Base-by-base conservation (phyloP, 1,140 invertebrate species). In the Tetramorium alpestre region DNA sequence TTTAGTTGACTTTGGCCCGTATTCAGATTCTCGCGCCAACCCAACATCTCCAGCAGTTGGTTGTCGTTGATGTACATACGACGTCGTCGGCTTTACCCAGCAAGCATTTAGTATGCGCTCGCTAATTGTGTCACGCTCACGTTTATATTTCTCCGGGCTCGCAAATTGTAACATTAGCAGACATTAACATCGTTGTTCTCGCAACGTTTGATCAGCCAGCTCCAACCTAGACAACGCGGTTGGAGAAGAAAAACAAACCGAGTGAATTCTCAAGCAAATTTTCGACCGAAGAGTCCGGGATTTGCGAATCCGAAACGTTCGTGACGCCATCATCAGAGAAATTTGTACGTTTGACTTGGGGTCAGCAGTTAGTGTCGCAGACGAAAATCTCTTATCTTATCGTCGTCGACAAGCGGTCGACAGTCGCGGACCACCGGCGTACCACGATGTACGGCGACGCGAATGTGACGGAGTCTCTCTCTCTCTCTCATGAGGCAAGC, bases 1-100 rank as follows among this genome's bases (percentile, higher is more conserved):
- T 84, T 84, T 84, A 84, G 80, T 84, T 84, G 80, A 84, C 56
- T 84, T 84, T 84, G 80, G 80, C 80, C 69, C 67, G 51, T 54
- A 49, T 73, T 73, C 80, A 60, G 80, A 60, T 75, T 73, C 80
- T 11, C 49, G 33, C 51, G 5, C 10, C 22, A 22, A 13, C 44
- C 22, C 33, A n/a, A 47, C 41, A 62, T 73, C 67, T 58, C 28
- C 41, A 49, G 6, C 78, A 72, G 78, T 49, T 22, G 77, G 47
- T 70, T 49, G 62, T 28, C 62, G 44, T 49, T 78, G 76, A 80
- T 11, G 62, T 54, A 69, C 28, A 51, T 38, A 78, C 18, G 44
- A 49, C 33, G 47, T 64, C 41, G 22, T 60, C 22, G 22, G 67
- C 56, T 44, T 70, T 56, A 44, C 5, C 38, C 65, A 4, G 16